Evolutionary conservation across 2,113 vertebrate genomes (phyloP).

Genomic region (Heterochromis multidens): DNA sequence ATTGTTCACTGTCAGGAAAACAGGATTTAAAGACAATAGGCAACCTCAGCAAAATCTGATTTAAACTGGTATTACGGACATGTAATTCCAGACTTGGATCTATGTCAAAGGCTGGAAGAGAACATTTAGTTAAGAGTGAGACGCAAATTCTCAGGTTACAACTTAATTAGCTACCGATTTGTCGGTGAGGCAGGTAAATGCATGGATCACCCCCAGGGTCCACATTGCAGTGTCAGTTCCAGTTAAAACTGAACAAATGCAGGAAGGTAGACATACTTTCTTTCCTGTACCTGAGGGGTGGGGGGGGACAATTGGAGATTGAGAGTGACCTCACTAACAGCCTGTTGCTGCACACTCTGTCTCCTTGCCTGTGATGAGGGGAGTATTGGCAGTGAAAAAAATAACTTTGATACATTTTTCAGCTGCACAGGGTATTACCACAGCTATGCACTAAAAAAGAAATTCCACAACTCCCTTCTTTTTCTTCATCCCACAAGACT

Average conservation of each 20-base stretch:
- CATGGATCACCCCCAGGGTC: not conserved
- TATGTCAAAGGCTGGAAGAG: conserved; percentile 8
- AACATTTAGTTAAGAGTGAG: not conserved
- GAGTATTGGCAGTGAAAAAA: not conserved
- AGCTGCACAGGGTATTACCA: conserved; percentile 28
- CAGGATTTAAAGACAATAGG: too few relatives aligned
- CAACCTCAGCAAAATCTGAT: too few relatives aligned
- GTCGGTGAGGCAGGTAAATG: conserved; percentile 22
- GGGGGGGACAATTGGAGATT: not conserved
- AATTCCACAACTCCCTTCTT: conserved; percentile 22
- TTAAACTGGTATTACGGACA: not conserved
- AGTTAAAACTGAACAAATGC: conserved; percentile 36
- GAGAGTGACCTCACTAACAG: conserved; percentile 2
- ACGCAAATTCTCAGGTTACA: conserved; percentile 10
- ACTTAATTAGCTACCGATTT: conserved; percentile 51
- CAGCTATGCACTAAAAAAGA: conserved; percentile 21
- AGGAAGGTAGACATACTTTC: not conserved
- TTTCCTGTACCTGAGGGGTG: not conserved
- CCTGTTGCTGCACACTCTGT: conserved; percentile 5
- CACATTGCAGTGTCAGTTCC: conserved; percentile 1
- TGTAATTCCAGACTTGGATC: not conserved
- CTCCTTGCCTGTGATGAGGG: not conserved
- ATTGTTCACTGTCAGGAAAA: too few relatives aligned
- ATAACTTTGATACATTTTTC: conserved; percentile 37
- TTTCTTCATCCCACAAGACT: not conserved